phyloP scores from a whole-genome alignment of 1,140 invertebrate species.

The Drosophila miranda region DNA sequence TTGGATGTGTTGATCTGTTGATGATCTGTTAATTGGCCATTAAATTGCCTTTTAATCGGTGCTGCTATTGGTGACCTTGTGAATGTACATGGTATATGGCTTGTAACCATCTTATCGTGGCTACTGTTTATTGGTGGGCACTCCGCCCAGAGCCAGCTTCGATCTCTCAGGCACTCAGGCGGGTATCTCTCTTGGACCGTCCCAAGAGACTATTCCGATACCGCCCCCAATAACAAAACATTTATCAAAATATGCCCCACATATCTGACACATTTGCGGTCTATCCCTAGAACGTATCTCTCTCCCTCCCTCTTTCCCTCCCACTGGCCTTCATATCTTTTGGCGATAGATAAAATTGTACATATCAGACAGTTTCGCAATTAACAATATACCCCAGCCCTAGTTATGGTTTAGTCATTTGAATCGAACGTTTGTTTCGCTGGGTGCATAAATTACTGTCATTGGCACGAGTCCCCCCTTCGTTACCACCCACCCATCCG shows the following conservation, averaged over 20 bases:
- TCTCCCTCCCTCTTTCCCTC: background rate
- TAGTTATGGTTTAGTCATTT: constrained; percentile 50
- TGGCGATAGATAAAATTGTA: constrained; percentile 34
- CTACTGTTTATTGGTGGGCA: too few relatives aligned
- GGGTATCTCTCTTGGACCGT: too few relatives aligned
- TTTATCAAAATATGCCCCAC: background rate
- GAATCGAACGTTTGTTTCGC: constrained; percentile 28
- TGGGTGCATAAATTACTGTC: constrained; percentile 70
- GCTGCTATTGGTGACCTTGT: constrained; percentile 50
- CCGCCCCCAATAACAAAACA: background rate
- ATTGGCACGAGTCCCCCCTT: constrained; percentile 36
- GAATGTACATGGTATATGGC: background rate
- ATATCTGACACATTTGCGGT: background rate
- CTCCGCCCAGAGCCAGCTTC: too few relatives aligned
- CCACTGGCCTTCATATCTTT: constrained; percentile 7
- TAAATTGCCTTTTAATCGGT: constrained; percentile 64
- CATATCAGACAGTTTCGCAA: constrained; percentile 51
- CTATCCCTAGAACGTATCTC: background rate
- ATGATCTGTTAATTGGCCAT: constrained; percentile 60
- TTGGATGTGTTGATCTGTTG: constrained; percentile 6
- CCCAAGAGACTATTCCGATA: too few relatives aligned
- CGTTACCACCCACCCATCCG: background rate
- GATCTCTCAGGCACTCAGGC: too few relatives aligned
- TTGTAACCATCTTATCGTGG: constrained; percentile 19
- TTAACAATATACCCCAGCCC: constrained; percentile 58